A percentile compares a stretch with the other conserved stretches of the same genome.
Conservation (phyloP, 2,113 vertebrate genomes). For the Labeo rohita region DNA sequence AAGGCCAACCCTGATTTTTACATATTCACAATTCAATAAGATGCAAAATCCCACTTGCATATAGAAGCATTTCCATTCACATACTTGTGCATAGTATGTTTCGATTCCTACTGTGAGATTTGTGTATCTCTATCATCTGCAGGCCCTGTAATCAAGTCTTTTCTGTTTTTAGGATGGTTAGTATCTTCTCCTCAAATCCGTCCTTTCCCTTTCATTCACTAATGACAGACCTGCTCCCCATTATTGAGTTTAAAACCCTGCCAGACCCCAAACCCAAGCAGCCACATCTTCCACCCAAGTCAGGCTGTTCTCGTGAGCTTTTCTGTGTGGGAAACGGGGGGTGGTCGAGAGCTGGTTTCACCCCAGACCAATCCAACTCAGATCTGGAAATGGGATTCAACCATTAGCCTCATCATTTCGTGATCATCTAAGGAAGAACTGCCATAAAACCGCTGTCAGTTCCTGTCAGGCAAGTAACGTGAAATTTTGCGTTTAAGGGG, state of each 20-base stretch:
- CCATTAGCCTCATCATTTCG: background rate
- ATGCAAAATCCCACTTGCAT: background rate
- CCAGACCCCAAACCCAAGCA: conserved; percentile 53
- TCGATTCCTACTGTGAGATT: conserved; percentile 29
- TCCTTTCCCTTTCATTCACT: conserved; percentile 56
- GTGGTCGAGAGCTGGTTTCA: conserved; percentile 16
- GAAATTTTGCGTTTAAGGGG: background rate
- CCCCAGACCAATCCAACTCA: background rate
- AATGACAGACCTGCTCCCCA: conserved; percentile 63
- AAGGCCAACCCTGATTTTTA: background rate
- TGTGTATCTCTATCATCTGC: conserved; percentile 31
- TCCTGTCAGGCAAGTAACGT: conserved; percentile 3
- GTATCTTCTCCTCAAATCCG: conserved; percentile 2
- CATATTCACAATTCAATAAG: background rate
- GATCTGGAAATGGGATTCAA: conserved; percentile 1
- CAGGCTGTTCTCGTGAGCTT: conserved; percentile 31
- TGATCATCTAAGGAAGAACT: conserved; percentile 19
- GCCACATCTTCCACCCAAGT: conserved; percentile 32
- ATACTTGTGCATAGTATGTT: background rate
- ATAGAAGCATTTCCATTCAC: background rate
- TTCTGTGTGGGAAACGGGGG: background rate
- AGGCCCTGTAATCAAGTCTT: conserved; percentile 51
- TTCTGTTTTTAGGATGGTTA: conserved; percentile 46
- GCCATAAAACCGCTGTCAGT: background rate
- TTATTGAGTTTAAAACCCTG: conserved; percentile 52